Evolutionary conservation across 2,888 invertebrate genomes (phyloP).

Genomic region (Acleris cristana): DNA sequence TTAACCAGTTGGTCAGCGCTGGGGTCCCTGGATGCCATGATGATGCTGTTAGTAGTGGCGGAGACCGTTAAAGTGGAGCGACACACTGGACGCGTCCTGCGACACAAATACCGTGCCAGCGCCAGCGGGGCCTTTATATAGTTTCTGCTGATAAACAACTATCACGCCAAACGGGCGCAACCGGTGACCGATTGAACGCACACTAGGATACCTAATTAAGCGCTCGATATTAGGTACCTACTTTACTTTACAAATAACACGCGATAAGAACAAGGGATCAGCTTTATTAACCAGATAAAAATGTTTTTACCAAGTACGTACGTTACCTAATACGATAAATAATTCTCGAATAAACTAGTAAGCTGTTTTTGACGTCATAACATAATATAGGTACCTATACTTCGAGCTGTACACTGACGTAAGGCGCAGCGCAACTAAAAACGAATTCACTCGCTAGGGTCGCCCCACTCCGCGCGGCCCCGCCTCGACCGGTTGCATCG

Average conservation of each 20-base stretch:
- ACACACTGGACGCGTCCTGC: conserved; percentile 65
- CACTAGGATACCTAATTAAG: conserved; percentile 27
- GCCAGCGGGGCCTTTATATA: conserved; percentile 61
- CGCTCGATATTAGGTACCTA: conserved; percentile 22
- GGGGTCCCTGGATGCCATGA: conserved; percentile 83
- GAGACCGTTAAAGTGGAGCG: conserved; percentile 49
- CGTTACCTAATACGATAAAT: conserved; percentile 12
- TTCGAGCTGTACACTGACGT: conserved; percentile 17
- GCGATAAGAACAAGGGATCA: conserved; percentile 30
- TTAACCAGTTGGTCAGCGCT: conserved; percentile 86
- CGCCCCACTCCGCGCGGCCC: conserved; percentile 20
- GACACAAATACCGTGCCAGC: conserved; percentile 58
- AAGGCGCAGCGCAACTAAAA: conserved; percentile 17
- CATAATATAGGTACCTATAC: background rate
- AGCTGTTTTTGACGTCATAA: conserved; percentile 27
- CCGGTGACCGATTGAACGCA: conserved; percentile 40
- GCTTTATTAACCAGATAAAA: conserved; percentile 30
- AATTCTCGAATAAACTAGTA: conserved; percentile 30
- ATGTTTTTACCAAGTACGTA: conserved; percentile 10
- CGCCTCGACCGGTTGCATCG: conserved; percentile 32
- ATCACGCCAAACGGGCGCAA: conserved; percentile 59
- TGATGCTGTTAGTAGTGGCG: conserved; percentile 9
- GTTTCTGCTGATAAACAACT: conserved; percentile 65
- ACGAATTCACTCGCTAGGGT: conserved; percentile 9
- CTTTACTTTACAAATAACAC: conserved; percentile 21